phyloP scores from a whole-genome alignment of 2,113 vertebrate genomes.

The Syrrhaptes paradoxus region DNA sequence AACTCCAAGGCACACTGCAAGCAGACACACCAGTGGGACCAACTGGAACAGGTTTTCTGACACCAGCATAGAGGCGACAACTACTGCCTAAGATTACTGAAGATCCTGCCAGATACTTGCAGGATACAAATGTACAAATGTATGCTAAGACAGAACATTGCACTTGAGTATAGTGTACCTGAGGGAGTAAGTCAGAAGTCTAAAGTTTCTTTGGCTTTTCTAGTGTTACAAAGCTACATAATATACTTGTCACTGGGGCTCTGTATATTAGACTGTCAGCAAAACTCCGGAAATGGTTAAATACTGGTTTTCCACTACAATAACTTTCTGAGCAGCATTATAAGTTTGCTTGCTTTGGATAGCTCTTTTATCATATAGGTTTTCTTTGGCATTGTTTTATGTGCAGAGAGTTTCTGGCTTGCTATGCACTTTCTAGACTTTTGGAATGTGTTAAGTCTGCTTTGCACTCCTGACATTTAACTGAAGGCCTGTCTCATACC shows the following conservation, averaged over 20 bases:
- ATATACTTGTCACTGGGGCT: neutral
- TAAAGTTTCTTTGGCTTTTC: neutral
- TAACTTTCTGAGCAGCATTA: neutral
- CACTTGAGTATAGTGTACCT: neutral
- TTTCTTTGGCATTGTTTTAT: neutral
- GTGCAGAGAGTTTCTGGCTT: neutral
- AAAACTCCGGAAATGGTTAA: neutral
- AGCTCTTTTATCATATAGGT: neutral
- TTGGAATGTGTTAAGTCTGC: neutral
- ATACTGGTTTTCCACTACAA: neutral
- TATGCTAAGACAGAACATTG: neutral
- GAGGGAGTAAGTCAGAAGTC: neutral
- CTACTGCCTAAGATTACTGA: neutral
- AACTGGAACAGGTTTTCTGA: neutral
- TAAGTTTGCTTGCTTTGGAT: neutral
- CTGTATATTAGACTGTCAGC: neutral
- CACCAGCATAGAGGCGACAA: neutral
- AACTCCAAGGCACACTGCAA: neutral
- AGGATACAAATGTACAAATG: neutral
- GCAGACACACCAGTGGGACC: neutral
- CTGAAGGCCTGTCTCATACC: neutral
- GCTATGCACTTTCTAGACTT: neutral
- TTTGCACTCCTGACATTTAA: neutral
- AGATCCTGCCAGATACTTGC: neutral
- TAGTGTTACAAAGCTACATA: neutral